Base-by-base conservation (phyloP, 1,140 invertebrate genomes). In the Drosophila kanapiae region DNA sequence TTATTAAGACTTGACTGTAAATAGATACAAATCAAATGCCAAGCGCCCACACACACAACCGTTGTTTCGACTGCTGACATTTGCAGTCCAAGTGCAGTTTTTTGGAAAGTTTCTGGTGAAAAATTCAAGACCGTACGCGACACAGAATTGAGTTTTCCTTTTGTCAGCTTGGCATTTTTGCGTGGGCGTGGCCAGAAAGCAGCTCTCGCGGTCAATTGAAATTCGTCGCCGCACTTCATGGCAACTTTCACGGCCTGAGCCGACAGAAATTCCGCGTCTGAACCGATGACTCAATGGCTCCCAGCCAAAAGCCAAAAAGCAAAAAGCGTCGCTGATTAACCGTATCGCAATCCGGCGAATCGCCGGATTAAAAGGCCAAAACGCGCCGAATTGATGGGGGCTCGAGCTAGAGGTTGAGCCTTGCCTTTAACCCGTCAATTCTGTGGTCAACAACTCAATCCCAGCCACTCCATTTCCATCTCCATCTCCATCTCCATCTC, bases 381-480 rank as follows among this genome's bases (percentile, higher is more conserved):
- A 35, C 49, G 29, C 23, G 35, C 9, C 38, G 23, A 56, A 40
- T 23, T 23, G 23, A 23, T 23, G 23, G 23, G 23, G 23, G 23
- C 23, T 23, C 23, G 23, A 1, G 14, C 33, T 54, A 62, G 58
- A 70, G 62, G 56, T 68, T 23, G 74, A 40, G 64, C 18, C 67
- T 77, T 65, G 72, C 67, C 81, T 80, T 81, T 68, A 78, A 70
- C 68, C 81, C 72, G 57, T 47, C 63, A 54, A 40, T 43, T 58
- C 47, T 78, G 78, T 79, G 83, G 83, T 87, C 76, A 64, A 78
- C 75, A 71, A 58, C 76, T 78, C 82, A 82, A 63, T 78, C n/a
- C 27, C 75, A 61, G 54, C 70, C 70, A 42, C 70, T 74, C 68
- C 37, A 72, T 49, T 35, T 14, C 57, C 61, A 59, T 16, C 29